Evolutionary conservation across 2,888 invertebrate genomes (phyloP).

Genomic region (Ophion ventricosus): DNA sequence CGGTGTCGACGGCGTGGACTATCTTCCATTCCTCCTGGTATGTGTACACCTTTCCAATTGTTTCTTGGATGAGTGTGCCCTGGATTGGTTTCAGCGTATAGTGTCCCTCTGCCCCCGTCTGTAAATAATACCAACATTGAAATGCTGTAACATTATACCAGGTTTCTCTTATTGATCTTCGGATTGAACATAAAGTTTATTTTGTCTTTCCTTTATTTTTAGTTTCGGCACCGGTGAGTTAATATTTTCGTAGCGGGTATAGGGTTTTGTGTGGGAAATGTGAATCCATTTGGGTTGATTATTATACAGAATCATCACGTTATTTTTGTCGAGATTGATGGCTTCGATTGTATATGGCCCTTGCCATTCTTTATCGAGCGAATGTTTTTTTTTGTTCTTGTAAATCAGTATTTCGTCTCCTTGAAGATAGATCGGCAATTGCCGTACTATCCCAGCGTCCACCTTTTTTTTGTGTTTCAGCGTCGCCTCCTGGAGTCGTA

Average conservation of each 20-base stretch:
- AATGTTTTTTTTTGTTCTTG: conserved; percentile 27
- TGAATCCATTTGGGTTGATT: too few species aligned
- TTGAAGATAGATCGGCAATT: conserved; percentile 15
- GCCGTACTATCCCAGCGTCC: conserved; percentile 25
- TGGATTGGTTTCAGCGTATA: conserved; percentile 14
- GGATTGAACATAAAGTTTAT: neutral
- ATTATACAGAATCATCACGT: too few species aligned
- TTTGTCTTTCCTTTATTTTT: conserved; percentile 13
- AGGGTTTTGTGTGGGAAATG: too few species aligned
- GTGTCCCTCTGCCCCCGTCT: conserved; percentile 25
- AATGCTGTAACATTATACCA: neutral
- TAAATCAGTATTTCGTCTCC: conserved; percentile 26
- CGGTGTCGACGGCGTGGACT: conserved; percentile 19
- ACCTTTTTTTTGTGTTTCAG: conserved; percentile 36
- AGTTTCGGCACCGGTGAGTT: too few species aligned
- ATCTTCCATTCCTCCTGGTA: conserved; percentile 43
- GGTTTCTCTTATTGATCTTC: neutral
- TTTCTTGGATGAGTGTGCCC: conserved; percentile 27
- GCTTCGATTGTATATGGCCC: conserved; percentile 31
- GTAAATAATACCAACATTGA: neutral
- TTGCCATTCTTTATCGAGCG: conserved; percentile 34
- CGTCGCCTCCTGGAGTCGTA: conserved; percentile 30
- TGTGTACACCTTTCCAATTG: conserved; percentile 18
- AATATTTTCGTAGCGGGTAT: too few species aligned
- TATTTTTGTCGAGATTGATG: conserved; percentile 1